Evolutionary conservation across 2,888 invertebrate genomes (phyloP).

Genomic region (Hemaris fuciformis): DNA sequence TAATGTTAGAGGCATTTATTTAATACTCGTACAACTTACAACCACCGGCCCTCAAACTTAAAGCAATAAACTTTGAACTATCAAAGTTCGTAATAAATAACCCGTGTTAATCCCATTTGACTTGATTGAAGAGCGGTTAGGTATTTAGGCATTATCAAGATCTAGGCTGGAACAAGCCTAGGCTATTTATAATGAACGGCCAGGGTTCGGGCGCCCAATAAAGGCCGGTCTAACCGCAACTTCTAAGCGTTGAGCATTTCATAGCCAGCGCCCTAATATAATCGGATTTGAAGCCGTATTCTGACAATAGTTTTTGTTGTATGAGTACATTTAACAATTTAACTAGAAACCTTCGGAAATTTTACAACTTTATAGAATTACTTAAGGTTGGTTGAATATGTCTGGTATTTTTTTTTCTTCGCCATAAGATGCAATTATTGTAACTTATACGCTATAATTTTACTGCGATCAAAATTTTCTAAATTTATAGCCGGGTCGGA

Average conservation of each 20-base stretch:
- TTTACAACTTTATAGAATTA: too few relatives aligned
- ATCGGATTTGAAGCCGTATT: neutral
- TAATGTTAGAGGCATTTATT: neutral
- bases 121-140: constrained; percentile 6
- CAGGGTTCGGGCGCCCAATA: neutral
- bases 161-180: neutral
- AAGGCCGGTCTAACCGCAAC: constrained; percentile 7
- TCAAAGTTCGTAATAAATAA: constrained; percentile 1
- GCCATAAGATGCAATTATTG: too few relatives aligned
- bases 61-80: neutral
- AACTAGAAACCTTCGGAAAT: neutral
- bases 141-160: constrained; percentile 8
- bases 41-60: neutral
- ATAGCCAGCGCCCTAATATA: neutral
- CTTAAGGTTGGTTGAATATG: too few relatives aligned
- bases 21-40: neutral
- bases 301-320: neutral
- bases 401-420: too few relatives aligned
- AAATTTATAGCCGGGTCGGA: too few relatives aligned
- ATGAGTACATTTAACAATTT: too few relatives aligned
- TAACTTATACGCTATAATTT: too few relatives aligned
- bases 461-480: too few relatives aligned
- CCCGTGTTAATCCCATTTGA: neutral
- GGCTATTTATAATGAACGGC: constrained; percentile 1
- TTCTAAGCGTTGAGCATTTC: constrained; percentile 8